Conservation (phyloP, 2,797 vertebrate species). For the Acridotheres tristis region DNA sequence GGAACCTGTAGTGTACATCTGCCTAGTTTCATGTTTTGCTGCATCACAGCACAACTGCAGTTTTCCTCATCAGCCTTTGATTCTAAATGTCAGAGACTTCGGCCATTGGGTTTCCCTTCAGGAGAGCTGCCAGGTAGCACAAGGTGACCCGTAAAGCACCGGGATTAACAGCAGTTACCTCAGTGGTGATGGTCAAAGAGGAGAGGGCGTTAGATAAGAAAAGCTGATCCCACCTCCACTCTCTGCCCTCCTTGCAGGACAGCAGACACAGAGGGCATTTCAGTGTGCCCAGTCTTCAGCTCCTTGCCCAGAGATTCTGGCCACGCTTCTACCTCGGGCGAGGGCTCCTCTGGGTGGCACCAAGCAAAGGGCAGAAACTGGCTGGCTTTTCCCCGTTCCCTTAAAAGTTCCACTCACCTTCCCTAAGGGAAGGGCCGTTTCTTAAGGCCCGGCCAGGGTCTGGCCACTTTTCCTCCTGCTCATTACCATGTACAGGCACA, state of each 20-base stretch:
- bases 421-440: not conserved
- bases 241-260: not conserved
- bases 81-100: not conserved
- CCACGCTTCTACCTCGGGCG: rapidly evolving
- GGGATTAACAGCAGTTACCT: constrained; percentile 41
- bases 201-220: not conserved
- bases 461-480: not conserved
- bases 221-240: not conserved
- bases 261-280: not conserved
- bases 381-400: not conserved
- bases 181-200: not conserved
- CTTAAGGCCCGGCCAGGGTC: not conserved
- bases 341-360: not conserved
- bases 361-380: not conserved
- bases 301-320: not conserved
- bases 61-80: not conserved
- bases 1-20: not conserved
- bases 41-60: not conserved
- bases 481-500: rapidly evolving
- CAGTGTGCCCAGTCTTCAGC: not conserved
- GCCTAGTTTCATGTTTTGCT: not conserved
- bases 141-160: constrained; percentile 25
- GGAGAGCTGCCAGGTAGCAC: constrained; percentile 29
- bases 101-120: not conserved
- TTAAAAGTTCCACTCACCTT: not conserved